These are phyloP conservation scores for Hapalemur alaotrensis DNA, from an alignment of 2,797 vertebrate genomes.

Conservation along the genomic window DNA sequence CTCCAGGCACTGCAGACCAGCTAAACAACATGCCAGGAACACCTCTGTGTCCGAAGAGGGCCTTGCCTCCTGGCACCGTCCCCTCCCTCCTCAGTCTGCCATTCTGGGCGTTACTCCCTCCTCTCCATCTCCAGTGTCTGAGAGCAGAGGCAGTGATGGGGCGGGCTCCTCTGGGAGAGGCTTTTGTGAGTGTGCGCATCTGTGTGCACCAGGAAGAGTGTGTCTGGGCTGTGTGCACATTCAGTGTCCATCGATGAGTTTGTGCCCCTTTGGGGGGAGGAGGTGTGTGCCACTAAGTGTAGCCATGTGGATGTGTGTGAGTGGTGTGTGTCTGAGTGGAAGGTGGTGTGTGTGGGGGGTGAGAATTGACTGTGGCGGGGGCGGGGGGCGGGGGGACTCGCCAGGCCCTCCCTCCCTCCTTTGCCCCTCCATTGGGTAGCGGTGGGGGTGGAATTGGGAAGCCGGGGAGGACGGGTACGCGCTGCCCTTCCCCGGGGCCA, in stretches of 20 bases:
- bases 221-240: not conserved
- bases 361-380: not conserved
- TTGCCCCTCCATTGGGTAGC: not conserved
- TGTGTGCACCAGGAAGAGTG: not conserved
- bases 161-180: not conserved
- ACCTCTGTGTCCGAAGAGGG: not conserved
- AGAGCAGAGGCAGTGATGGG: not conserved
- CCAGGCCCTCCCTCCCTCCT: not conserved
- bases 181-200: not conserved
- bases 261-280: not conserved
- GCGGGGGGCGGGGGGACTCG: not conserved
- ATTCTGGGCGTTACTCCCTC: not conserved
- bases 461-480: accelerated
- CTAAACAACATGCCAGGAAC: not conserved
- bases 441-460: not conserved
- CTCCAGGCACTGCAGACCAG: not conserved
- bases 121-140: not conserved
- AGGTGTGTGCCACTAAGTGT: not conserved
- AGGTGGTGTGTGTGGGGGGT: not conserved
- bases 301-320: not conserved
- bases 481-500: not conserved
- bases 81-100: not conserved
- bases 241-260: not conserved
- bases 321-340: not conserved
- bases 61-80: accelerated